Evolutionary conservation across 2,113 vertebrate genomes (phyloP).

Genomic region (Sorex fumeus): DNA sequence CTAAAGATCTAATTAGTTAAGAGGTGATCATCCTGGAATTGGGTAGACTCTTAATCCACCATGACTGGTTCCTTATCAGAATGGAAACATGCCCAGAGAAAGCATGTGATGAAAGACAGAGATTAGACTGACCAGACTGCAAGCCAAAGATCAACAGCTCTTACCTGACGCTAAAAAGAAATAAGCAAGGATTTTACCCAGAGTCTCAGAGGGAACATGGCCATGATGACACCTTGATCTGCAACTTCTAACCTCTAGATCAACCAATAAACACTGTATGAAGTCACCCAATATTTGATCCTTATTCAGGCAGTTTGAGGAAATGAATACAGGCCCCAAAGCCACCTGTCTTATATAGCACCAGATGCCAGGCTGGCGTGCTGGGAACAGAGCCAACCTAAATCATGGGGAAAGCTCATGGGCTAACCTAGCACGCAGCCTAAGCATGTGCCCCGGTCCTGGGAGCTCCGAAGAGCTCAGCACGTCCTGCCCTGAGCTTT

Average conservation of each 20-base stretch:
- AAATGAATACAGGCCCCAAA: slow-evolving; percentile 4
- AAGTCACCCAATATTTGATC: slow-evolving; percentile 23
- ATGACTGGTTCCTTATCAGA: background rate
- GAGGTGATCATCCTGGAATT: background rate
- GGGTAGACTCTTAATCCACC: background rate
- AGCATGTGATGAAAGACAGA: background rate
- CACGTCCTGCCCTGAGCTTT: background rate
- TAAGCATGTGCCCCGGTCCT: background rate
- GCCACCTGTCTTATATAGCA: slow-evolving; percentile 27
- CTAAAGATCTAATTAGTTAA: background rate
- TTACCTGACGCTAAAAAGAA: background rate
- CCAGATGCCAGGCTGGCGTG: slow-evolving; percentile 23
- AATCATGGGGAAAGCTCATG: slow-evolving; percentile 22
- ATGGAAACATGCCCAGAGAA: background rate
- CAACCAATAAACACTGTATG: slow-evolving; percentile 26
- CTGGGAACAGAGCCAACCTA: slow-evolving; percentile 52
- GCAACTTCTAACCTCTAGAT: background rate
- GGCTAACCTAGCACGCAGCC: background rate
- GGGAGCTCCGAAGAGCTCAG: background rate
- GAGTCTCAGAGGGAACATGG: background rate
- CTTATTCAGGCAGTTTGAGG: background rate
- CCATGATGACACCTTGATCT: background rate
- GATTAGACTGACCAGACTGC: rapidly evolving
- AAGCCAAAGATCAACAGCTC: background rate
- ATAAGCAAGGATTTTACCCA: background rate